Percentiles rank a stretch among this genome's conserved stretches.
phyloP scores from a whole-genome alignment of 2,113 vertebrate genomes.

The Tiliqua scincoides region DNA sequence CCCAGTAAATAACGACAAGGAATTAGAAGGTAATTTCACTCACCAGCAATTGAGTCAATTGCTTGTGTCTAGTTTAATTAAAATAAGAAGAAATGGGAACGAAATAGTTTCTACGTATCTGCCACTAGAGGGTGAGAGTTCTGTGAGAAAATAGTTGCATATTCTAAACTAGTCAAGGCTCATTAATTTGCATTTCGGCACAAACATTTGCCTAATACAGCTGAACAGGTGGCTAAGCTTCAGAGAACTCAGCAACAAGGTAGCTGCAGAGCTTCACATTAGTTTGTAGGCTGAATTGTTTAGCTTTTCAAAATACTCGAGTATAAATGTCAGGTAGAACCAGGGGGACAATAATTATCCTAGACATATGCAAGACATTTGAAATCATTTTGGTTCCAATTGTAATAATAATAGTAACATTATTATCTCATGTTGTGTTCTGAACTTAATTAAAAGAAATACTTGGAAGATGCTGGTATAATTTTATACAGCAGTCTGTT shows the following conservation, averaged over 20 bases:
- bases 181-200: background rate
- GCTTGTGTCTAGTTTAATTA: background rate
- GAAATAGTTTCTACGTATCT: background rate
- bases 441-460: background rate
- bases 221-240: background rate
- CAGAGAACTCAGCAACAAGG: background rate
- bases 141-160: background rate
- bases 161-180: background rate
- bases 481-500: background rate
- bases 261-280: background rate
- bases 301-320: background rate
- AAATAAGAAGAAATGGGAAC: background rate
- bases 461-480: background rate
- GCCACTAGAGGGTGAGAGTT: conserved; percentile 72
- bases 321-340: background rate
- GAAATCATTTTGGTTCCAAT: background rate
- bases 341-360: too few species aligned
- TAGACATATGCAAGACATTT: background rate
- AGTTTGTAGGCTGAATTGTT: background rate
- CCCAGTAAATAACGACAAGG: conserved; percentile 1
- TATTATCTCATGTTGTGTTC: background rate
- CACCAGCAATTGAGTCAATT: background rate
- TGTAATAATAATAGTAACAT: background rate
- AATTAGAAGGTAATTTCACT: background rate
- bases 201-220: background rate